Evolutionary conservation across 1,140 invertebrate species (phyloP).

Genomic region (Habropoda laboriosa): DNA sequence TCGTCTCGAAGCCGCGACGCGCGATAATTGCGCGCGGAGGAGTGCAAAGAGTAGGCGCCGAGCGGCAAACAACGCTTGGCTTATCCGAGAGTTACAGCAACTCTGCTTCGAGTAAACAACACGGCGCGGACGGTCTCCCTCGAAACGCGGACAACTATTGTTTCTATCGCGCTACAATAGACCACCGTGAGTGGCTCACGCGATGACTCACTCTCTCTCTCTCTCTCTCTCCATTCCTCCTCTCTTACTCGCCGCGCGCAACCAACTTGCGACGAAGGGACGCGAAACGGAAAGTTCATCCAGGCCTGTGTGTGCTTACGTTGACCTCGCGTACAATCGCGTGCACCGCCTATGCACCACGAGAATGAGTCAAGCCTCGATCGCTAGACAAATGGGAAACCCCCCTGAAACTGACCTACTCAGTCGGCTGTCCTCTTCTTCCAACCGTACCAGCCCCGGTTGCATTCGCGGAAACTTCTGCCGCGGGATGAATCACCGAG

Average conservation of each 20-base stretch:
- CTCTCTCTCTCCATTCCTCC: background rate
- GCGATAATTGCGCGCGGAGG: background rate
- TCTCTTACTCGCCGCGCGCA: no score
- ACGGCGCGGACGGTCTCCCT: constrained; percentile 4
- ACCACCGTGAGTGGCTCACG: background rate
- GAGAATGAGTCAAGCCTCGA: constrained; percentile 51
- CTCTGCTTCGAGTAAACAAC: constrained; percentile 23
- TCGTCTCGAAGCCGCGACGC: background rate
- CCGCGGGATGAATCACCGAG: no score
- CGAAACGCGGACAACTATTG: constrained; percentile 11
- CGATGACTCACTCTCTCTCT: constrained; percentile 12
- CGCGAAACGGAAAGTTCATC: no score
- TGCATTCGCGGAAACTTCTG: background rate
- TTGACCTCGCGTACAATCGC: constrained; percentile 6
- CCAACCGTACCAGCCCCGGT: no score
- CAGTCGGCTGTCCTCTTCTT: no score
- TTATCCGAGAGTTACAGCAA: no score
- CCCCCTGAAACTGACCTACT: background rate
- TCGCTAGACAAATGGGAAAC: constrained; percentile 52
- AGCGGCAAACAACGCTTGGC: background rate
- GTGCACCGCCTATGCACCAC: constrained; percentile 24
- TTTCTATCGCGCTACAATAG: constrained; percentile 41
- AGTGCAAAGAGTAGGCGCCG: background rate
- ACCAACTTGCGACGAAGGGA: background rate
- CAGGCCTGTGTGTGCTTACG: no score